Base-by-base conservation (phyloP, 2,113 vertebrate species). In the Mungos mungo region DNA sequence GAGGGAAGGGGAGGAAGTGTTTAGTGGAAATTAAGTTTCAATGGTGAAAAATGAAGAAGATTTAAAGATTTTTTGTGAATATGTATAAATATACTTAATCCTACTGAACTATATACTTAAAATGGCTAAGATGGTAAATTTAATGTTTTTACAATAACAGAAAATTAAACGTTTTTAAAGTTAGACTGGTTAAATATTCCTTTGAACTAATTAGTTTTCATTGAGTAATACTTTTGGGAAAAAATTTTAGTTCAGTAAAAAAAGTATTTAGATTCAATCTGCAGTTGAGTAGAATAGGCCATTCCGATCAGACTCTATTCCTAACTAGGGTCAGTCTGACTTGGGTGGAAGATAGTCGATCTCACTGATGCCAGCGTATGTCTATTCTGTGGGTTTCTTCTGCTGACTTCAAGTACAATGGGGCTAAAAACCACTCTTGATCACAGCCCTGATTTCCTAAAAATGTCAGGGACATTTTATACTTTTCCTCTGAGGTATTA, bases 391-490 rank as follows among this genome's bases (percentile, higher is more conserved):
- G 50, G 23, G 60, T 82, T 89, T 68, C 31, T 81, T 88, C 89
- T 68, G 47, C 15, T 31, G 41, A 87, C 16, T 65, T 88, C 9
- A 23, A 93, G 41, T 47, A 95, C 93, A 77, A n/a, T 41, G 47
- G 66, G 65, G 57, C 87, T 96, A 63, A 97, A 95, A 94, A 96
- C n/a, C 84, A 94, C 81, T 95, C 63, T 41, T 92, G 95, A 96
- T 95, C 92, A 95, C 50, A 82, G 57, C 38, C 90, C 86, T 83
- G 77, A 92, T 93, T 96, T 96, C 85, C 86, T 85, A 85, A 96
- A 97, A 97, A 97, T 93, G 90, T 96, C 94, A 97, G 88, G 80
- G 88, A 96, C 93, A 60, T 97, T 97, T 95, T 93, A 84, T 19
- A 95, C 81, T 88, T 94, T 92, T 90, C 63, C 96, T 96, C 97